Evolutionary conservation across 2,888 invertebrate species (phyloP).

Genomic region (Papilio protenor): DNA sequence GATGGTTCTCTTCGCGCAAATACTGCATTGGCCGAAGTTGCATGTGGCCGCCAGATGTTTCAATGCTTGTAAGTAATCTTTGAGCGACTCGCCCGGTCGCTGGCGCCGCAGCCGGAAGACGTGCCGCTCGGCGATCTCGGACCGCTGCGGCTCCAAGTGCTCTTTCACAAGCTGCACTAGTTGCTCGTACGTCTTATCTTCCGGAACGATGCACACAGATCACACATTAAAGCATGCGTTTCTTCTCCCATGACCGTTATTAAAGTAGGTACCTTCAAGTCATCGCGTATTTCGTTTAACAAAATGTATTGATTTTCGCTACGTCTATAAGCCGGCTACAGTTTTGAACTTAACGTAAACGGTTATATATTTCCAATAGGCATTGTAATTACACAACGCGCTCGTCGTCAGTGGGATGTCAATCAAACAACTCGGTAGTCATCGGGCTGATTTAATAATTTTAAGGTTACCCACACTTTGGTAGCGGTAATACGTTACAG

Average conservation of each 20-base stretch:
- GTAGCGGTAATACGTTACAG: too few species aligned
- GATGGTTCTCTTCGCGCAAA: conserved; percentile 34
- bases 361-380: conserved; percentile 44
- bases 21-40: conserved; percentile 41
- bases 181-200: conserved; percentile 47
- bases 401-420: too few species aligned
- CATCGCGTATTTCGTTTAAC: conserved; percentile 45
- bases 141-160: conserved; percentile 48
- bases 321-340: conserved; percentile 44
- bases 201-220: conserved; percentile 46
- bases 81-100: conserved; percentile 34
- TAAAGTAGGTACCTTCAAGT: conserved; percentile 43
- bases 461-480: too few species aligned
- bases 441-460: too few species aligned
- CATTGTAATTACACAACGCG: background rate
- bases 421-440: too few species aligned
- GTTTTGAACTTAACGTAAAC: conserved; percentile 40
- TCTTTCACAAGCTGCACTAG: conserved; percentile 47
- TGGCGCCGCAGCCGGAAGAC: conserved; percentile 44
- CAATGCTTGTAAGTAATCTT: conserved; percentile 39
- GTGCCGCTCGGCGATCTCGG: conserved; percentile 48
- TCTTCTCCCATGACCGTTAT: conserved; percentile 45
- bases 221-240: conserved; percentile 49
- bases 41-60: conserved; percentile 45
- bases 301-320: conserved; percentile 44